Base-by-base conservation (phyloP, 92 coral and sea anemone genomes). In the Heliopora coerulea region DNA sequence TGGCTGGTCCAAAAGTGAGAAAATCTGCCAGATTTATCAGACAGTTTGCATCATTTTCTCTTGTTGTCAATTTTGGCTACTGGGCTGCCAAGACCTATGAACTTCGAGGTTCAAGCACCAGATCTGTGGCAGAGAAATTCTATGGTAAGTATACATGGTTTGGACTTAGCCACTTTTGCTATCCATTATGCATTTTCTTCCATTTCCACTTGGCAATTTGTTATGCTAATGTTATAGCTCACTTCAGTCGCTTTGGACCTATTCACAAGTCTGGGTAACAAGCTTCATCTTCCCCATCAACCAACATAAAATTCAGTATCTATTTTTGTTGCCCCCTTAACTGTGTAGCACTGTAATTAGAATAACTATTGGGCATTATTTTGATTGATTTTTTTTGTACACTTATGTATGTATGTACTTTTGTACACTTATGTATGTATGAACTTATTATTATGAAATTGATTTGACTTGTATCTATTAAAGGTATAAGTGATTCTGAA, bases 1-100 rank as follows among this genome's bases (percentile, higher is more conserved):
- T 70, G 11, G 77, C 63, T 0, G 63, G 64, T 5, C 4, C 8
- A 5, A 52, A 54, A 30, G 63, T 37, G 17, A 30, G 33, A 15
- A 37, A 54, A 29, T 21, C 49, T 25, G 49, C 77, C 15, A 7
- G 9, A 58, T 33, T 30, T 14, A 54, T 70, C 30, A 62, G 77
- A 17, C 77, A 70, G 49, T 70, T 49, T 52, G 62, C 77, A 8
- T 70, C 77, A 0, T 70, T 70, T n/a, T 62, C 63, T 0, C 49
- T 70, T 1, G 77, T 70, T 24, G 37, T 70, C 0, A 70, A 52
- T 21, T 27, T 70, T 33, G 64, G 30, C 33, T 54, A 70, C 49
- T 70, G 77, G 77, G 77, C 62, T 30, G 46, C 77, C 39, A 70
- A 70, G 32, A 70, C 77, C 11, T 52, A 33, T 20, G 63, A 70